These are phyloP conservation scores for Tipula helvola DNA, from an alignment of 2,888 invertebrate species.

Conservation along the genomic window DNA sequence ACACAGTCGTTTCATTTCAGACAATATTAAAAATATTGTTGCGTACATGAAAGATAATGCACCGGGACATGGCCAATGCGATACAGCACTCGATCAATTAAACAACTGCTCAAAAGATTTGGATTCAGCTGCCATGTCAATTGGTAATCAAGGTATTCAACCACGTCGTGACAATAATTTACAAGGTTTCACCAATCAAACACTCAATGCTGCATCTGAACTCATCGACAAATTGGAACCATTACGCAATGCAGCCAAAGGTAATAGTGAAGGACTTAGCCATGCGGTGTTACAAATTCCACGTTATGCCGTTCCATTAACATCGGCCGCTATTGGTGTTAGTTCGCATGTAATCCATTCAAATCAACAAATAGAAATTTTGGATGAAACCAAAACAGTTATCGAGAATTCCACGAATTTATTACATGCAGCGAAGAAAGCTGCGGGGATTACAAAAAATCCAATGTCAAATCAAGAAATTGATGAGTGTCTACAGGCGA, in stretches of 20 bases:
- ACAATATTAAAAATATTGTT: conserved; percentile 89
- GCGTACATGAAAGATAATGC: conserved; percentile 88
- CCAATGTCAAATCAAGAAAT: conserved; percentile 66
- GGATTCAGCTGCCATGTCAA: conserved; percentile 77
- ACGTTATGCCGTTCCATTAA: conserved; percentile 73
- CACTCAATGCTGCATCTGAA: conserved; percentile 66
- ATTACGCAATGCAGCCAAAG: conserved; percentile 70
- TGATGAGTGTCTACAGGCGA: conserved; percentile 64
- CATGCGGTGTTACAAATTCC: conserved; percentile 70
- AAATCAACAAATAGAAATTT: conserved; percentile 68
- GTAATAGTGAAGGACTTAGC: conserved; percentile 87
- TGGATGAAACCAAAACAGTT: conserved; percentile 90
- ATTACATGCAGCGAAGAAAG: conserved; percentile 71
- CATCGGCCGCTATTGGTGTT: conserved; percentile 71
- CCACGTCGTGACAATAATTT: conserved; percentile 59
- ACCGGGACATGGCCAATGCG: conserved; percentile 92
- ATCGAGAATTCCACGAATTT: conserved; percentile 84
- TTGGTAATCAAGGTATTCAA: conserved; percentile 66
- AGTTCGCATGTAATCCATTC: conserved; percentile 83
- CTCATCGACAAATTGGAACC: conserved; percentile 76
- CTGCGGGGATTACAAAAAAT: conserved; percentile 89
- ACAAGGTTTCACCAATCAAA: conserved; percentile 64
- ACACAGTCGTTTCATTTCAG: conserved; percentile 91
- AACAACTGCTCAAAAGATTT: conserved; percentile 63
- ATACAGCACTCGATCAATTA: conserved; percentile 65